Base-by-base conservation (phyloP, 1,140 invertebrate genomes). In the Bombus haemorrhoidalis region DNA sequence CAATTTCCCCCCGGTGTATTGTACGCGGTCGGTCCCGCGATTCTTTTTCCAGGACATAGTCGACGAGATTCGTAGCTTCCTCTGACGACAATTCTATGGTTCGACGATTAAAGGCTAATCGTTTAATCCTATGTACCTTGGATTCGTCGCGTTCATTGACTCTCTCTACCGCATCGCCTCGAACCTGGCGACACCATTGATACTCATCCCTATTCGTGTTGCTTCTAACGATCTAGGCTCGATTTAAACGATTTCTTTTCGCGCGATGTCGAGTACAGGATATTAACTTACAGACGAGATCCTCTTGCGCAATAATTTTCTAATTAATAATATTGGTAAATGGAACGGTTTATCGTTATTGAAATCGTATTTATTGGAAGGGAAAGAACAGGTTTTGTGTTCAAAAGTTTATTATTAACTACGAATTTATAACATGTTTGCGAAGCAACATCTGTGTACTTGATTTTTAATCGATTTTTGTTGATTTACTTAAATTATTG, bases 101-200 rank as follows among this genome's bases (percentile, higher is more conserved):
- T 32, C 75, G 37, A 39, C 75, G 75, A 78, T 78, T 64, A 43
- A 78, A 78, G 37, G 28, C 28, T 78, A 41, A 64, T 57, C 57
- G 53, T 62, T 78, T 41, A 41, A 78, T 66, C 75, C 75, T 15
- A 28, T 32, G 75, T 62, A 34, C 37, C 28, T n/a, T 34, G 57
- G 15, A n/a, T 18, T 77, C 59, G 57, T 43, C 15, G 25, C 32
- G 57, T 15, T 62, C 53, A 25, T 37, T 9, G 5, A 37, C 37
- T 25, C 25, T 22, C 34, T 28, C 34, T 32, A 13, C n/a, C 13
- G 32, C 9, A 25, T 32, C 28, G 28, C 25, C 4, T 47, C 53
- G 18, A 72, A 43, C 43, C 25, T 28, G 10, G 8, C 53, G 1
- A 12, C 43, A 15, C 39, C 25, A 25, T 62, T 57, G 34, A 77